Conservation (phyloP, 2,797 vertebrate species). For the Cryptoblepharus egeriae region DNA sequence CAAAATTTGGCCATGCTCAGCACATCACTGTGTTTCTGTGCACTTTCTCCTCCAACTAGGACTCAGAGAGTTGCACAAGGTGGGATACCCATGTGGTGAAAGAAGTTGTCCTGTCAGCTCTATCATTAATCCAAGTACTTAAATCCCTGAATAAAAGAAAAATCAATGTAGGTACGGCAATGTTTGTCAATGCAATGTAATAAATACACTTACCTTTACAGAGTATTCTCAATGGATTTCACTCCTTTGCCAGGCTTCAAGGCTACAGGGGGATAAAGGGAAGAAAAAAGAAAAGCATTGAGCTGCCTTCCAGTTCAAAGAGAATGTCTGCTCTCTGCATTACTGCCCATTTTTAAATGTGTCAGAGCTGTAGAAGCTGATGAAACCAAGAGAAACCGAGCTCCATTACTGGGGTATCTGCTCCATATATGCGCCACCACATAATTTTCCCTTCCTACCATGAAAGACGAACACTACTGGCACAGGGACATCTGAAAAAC, state of each 20-base stretch:
- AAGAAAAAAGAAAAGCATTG: constrained; percentile 51
- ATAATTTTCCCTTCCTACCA: neutral
- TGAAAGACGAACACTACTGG: neutral
- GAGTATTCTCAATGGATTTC: constrained; percentile 63
- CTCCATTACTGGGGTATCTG: neutral
- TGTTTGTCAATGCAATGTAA: constrained; percentile 74
- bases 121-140: constrained; percentile 74
- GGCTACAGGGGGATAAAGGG: constrained; percentile 60
- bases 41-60: constrained; percentile 60
- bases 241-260: constrained; percentile 52
- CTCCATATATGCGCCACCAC: too few relatives aligned
- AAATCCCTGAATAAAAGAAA: constrained; percentile 70
- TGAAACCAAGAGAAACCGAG: neutral
- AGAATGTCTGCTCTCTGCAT: constrained; percentile 11
- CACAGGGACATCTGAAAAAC: neutral
- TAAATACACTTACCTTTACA: constrained; percentile 81
- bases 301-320: constrained; percentile 40
- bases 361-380: neutral
- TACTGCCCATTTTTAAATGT: constrained; percentile 37
- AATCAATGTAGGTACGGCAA: constrained; percentile 75
- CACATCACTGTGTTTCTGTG: constrained; percentile 65
- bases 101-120: constrained; percentile 76
- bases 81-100: constrained; percentile 68
- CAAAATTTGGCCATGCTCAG: constrained; percentile 67
- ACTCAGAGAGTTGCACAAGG: constrained; percentile 64